A percentile compares a stretch with the other conserved stretches of the same genome.
Conservation (phyloP, 1,140 invertebrate genomes). For the Lepeophtheirus salmonis region DNA sequence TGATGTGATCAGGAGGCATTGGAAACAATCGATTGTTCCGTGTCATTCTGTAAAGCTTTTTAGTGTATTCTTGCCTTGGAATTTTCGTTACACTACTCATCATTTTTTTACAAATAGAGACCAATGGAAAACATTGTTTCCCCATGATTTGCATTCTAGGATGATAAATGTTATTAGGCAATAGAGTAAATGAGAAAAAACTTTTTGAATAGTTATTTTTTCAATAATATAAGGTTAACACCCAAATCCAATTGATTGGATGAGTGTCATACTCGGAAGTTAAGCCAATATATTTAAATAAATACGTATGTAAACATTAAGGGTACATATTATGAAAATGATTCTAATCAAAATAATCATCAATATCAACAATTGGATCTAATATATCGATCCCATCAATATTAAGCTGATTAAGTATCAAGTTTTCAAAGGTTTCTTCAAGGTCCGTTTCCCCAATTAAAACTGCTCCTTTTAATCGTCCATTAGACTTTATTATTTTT, state of each 20-base stretch:
- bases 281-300: too few species aligned
- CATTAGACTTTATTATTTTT: constrained; percentile 69
- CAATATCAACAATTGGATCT: constrained; percentile 87
- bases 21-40: not conserved
- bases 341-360: constrained; percentile 91
- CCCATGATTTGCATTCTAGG: too few species aligned
- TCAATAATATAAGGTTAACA: too few species aligned
- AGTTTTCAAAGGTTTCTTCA: constrained; percentile 95
- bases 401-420: constrained; percentile 87
- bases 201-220: too few species aligned
- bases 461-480: constrained; percentile 72
- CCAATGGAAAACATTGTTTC: too few species aligned
- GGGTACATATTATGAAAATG: not conserved
- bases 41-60: not conserved
- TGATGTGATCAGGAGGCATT: not conserved
- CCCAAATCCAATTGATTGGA: too few species aligned
- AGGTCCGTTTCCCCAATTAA: constrained; percentile 83
- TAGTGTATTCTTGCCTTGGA: not conserved
- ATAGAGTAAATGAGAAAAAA: too few species aligned
- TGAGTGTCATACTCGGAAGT: too few species aligned
- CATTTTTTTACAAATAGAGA: too few species aligned
- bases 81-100: not conserved
- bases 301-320: too few species aligned
- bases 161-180: too few species aligned
- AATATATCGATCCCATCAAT: constrained; percentile 77